A percentile compares a stretch with the other conserved stretches of the same genome.
phyloP scores from a whole-genome alignment of 2,888 invertebrate species.

The Odontothrips loti region DNA sequence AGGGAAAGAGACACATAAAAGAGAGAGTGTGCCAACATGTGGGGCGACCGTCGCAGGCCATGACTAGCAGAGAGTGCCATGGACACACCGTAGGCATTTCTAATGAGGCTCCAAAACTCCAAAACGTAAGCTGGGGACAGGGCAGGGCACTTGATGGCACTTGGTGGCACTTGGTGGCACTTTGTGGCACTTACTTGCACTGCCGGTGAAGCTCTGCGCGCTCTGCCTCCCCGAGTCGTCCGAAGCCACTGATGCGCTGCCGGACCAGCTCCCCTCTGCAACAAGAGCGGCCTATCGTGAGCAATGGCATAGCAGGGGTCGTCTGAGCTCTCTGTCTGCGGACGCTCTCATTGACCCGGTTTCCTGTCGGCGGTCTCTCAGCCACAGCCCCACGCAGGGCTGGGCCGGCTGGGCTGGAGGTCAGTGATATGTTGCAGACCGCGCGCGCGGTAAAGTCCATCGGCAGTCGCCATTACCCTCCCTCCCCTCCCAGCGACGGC shows the following conservation, averaged over 20 bases:
- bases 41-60: not conserved
- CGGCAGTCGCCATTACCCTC: not conserved
- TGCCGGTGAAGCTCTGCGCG: not conserved
- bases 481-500: not conserved
- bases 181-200: not conserved
- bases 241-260: not conserved
- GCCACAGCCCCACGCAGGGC: not conserved
- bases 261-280: not conserved
- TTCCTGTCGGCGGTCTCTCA: not conserved
- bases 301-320: too few species aligned
- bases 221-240: slow-evolving; percentile 6
- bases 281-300: too few species aligned
- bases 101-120: too few species aligned
- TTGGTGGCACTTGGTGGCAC: too few species aligned
- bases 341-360: too few species aligned
- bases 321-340: too few species aligned
- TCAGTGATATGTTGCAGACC: not conserved
- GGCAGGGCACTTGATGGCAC: too few species aligned
- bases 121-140: too few species aligned
- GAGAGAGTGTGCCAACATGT: not conserved
- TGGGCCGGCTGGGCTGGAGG: not conserved
- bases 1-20: not conserved
- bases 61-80: too few species aligned
- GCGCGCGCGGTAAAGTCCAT: not conserved
- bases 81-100: too few species aligned